These are phyloP conservation scores for Myotis findleyi DNA, from an alignment of 2,797 vertebrate species.

Conservation along the genomic window DNA sequence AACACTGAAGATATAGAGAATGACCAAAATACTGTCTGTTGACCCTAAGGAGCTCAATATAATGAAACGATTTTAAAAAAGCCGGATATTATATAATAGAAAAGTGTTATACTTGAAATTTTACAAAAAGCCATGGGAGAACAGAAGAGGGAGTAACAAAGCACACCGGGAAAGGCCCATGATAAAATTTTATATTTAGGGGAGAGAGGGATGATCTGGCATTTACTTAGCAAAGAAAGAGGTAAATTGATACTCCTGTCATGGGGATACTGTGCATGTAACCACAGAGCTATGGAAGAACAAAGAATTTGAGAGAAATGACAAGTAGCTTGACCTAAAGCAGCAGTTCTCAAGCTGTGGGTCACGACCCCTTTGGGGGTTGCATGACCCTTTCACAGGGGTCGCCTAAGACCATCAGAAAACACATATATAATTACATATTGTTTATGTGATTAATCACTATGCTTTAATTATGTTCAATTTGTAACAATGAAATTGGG, in stretches of 20 bases:
- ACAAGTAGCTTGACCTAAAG: neutral
- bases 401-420: too few relatives aligned
- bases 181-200: neutral
- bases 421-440: too few relatives aligned
- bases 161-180: neutral
- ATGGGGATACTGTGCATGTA: neutral
- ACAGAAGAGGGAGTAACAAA: neutral
- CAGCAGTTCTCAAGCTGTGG: neutral
- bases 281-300: neutral
- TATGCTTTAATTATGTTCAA: too few relatives aligned
- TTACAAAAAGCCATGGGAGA: neutral
- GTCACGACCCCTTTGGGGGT: too few relatives aligned
- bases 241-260: neutral
- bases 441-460: too few relatives aligned
- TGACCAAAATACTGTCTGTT: neutral
- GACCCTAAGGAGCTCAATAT: neutral
- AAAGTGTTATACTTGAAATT: neutral
- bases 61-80: too few relatives aligned
- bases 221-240: neutral
- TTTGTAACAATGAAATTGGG: too few relatives aligned
- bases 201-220: neutral
- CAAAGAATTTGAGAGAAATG: neutral
- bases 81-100: neutral
- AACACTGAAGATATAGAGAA: neutral
- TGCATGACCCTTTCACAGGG: too few relatives aligned